phyloP scores from a whole-genome alignment of 2,113 vertebrate genomes.

The Anarrhichthys ocellatus region DNA sequence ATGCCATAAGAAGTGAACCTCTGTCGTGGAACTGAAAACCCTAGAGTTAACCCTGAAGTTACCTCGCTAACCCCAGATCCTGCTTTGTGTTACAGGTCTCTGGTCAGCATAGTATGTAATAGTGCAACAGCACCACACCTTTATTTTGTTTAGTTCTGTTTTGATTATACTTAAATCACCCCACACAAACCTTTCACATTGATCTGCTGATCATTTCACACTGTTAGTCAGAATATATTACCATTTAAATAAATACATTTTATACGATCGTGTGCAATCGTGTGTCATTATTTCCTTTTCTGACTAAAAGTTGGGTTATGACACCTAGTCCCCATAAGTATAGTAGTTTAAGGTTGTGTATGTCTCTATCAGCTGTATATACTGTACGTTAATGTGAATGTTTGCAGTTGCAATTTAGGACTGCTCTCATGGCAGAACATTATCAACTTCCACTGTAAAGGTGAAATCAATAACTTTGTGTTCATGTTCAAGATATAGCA shows the following conservation, averaged over 20 bases:
- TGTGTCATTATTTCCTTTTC: neutral
- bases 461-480: no score
- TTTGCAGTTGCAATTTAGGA: neutral
- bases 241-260: neutral
- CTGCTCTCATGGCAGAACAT: no score
- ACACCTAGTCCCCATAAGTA: neutral
- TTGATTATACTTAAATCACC: neutral
- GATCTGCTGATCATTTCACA: neutral
- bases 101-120: no score
- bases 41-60: no score
- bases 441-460: no score
- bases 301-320: neutral
- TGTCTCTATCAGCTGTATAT: no score
- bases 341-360: neutral
- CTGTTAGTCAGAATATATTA: neutral
- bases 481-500: no score
- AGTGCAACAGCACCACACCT: neutral
- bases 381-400: neutral
- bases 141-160: neutral
- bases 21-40: no score
- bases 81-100: no score
- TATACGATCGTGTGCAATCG: no score
- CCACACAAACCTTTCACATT: neutral
- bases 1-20: neutral
- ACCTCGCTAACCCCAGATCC: no score